Conservation (phyloP, 64 coral and sea anemone genomes). For the Anthopleura sola region DNA sequence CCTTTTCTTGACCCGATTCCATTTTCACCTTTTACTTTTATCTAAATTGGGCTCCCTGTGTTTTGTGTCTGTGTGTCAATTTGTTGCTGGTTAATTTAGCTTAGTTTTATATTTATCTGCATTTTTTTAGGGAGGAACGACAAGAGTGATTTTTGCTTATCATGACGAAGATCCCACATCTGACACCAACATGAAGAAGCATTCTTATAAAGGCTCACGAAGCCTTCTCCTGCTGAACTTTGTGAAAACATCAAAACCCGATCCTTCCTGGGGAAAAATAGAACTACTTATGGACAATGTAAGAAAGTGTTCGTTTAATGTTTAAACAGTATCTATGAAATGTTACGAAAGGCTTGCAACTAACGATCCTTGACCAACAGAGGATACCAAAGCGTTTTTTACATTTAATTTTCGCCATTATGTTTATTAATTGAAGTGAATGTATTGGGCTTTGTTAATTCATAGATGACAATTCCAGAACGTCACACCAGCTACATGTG, state of each 20-base stretch:
- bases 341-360: no score
- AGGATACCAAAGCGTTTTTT: no score
- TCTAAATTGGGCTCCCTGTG: no score
- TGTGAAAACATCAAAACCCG: background rate
- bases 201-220: conserved; percentile 18
- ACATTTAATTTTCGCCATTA: no score
- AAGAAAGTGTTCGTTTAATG: background rate
- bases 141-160: conserved; percentile 40
- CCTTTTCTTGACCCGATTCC: no score
- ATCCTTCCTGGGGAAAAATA: conserved; percentile 28
- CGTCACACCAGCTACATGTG: conserved; percentile 11
- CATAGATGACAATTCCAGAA: background rate
- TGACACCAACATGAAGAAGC: conserved; percentile 10
- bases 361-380: no score
- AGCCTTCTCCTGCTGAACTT: conserved; percentile 39
- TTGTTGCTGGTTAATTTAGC: no score
- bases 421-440: no score
- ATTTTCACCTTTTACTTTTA: no score
- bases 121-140: conserved; percentile 37
- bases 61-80: no score
- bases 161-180: conserved; percentile 39
- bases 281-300: conserved; percentile 21
- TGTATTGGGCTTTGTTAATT: background rate
- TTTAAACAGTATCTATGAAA: no score
- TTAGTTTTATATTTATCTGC: no score